Percentiles rank a stretch among this genome's conserved stretches.
phyloP scores from a whole-genome alignment of 2,797 vertebrate genomes.

The Myotis myotis region DNA sequence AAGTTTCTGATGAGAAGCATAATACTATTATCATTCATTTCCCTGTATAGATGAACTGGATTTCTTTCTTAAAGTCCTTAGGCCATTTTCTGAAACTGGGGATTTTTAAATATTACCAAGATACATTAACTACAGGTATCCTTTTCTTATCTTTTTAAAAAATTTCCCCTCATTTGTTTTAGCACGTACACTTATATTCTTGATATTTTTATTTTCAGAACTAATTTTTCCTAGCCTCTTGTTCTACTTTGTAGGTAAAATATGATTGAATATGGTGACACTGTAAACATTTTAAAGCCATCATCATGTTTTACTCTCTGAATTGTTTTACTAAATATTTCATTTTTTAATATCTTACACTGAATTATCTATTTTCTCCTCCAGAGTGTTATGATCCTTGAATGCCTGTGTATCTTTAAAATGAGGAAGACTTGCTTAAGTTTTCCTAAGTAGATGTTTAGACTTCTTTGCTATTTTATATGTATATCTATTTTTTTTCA shows the following conservation, averaged over 20 bases:
- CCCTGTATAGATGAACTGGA: not conserved
- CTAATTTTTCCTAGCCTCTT: not conserved
- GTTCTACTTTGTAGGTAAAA: not conserved
- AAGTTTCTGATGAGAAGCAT: not conserved
- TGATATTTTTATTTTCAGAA: not conserved
- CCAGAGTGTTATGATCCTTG: not conserved
- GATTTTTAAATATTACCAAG: not conserved
- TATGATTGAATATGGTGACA: not conserved
- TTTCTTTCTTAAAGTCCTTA: not conserved
- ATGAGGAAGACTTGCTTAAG: not conserved
- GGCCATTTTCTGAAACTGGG: not conserved
- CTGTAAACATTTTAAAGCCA: not conserved
- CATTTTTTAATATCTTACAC: not conserved
- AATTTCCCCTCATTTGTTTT: not conserved
- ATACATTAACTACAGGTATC: not conserved
- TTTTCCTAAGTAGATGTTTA: not conserved
- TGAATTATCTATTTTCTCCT: not conserved
- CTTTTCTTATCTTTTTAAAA: not conserved
- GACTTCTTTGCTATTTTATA: not conserved
- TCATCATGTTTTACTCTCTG: not conserved
- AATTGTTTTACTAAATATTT: not conserved
- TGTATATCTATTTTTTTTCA: not conserved
- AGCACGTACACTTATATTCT: not conserved
- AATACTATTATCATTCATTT: not conserved
- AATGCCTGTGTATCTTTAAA: not conserved